Evolutionary conservation across 2,797 vertebrate species (phyloP), one percentile per base, ranked within the genome.

Genomic region (Pyrocephalus nanus): DNA sequence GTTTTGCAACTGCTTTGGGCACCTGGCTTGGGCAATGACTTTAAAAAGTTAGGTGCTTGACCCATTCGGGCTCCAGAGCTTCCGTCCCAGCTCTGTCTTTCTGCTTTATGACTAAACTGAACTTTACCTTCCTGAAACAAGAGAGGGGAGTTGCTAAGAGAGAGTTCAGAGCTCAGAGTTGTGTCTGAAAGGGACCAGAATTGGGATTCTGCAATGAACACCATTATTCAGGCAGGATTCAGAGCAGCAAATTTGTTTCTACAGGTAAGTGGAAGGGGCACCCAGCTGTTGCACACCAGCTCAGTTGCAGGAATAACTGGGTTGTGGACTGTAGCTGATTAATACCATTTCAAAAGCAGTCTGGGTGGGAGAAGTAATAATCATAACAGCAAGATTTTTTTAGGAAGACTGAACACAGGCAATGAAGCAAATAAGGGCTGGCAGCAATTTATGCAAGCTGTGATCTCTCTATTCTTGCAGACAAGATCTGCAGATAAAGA

Each of bases 401-500:
- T 21, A 64, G 53, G 58, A 86, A 88, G 50, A 34, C 45, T 81
- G 66, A 81, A 70, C 20, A 55, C 7, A 81, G 43, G 36, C 51
- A 86, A 43, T 27, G 27, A 90, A 93, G 50, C 1, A 94, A 92
- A 62, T 65, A 81, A 92, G 43, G n/a, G 13, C 27, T 92, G 76
- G 47, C 58, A 88, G 70, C 26, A 84, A 73, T 70, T 92, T 78
- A 81, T 3, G 4, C 36, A 75, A 94, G 36, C 23, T 69, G 36
- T 45, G 30, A 80, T 88, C 15, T 80, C 54, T 61, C 18, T 90
- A 26, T 86, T 92, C 73, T 58, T 90, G 11, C 47, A 86, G 70
- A 72, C 12, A n/a, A 75, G 55, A 88, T 84, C 65, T 90, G 34
- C 40, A 95, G 83, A 84, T 94, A 92, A 94, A 85, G 57, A 82